Evolutionary conservation across 1,140 invertebrate genomes (phyloP), one percentile per base, ranked within the genome.

Genomic region (Drosophila rhopaloa): DNA sequence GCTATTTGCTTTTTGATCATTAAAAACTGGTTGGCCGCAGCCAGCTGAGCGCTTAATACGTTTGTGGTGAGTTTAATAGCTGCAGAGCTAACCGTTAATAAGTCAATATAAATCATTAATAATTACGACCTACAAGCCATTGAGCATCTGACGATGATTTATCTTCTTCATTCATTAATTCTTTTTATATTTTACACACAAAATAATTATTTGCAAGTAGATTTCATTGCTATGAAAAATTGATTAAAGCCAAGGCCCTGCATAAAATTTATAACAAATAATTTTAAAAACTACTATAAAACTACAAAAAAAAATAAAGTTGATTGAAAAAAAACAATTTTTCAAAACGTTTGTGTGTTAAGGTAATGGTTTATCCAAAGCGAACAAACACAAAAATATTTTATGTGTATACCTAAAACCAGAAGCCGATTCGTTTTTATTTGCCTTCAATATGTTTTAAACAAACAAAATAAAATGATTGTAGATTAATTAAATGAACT

Each of bases 1-100:
- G 67, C 78, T 74, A 76, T 85, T 85, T 67, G 61, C 62, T 78
- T 78, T 74, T 84, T 77, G 80, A 88, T 88, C 83, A 88, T 88
- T 88, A 88, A 88, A 88, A 88, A 88, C 83, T 89, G 83, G 83
- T 88, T 88, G 38, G 46, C 43, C 67, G 29, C 47, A 44, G 41
- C 32, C 67, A 73, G 71, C 81, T 79, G 76, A 77, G 37, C 60
- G 43, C 43, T 4, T 1, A 16, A 53, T 4, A 51, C 61, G 50
- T 4, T 56, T 51, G 47, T 38, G 74, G 47, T 74, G 16, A 43
- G 29, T 24, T 61, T 27, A 51, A 40, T 66, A 66, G 40, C 16
- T 50, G 4, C 43, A 14, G 11, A 9, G 27, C n/a, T 2, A 5
- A 4, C 11, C 41, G 57, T 37, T 43, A 43, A 59, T 40, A 38